phyloP scores from a whole-genome alignment of 2,113 vertebrate genomes.

The Zingel zingel region DNA sequence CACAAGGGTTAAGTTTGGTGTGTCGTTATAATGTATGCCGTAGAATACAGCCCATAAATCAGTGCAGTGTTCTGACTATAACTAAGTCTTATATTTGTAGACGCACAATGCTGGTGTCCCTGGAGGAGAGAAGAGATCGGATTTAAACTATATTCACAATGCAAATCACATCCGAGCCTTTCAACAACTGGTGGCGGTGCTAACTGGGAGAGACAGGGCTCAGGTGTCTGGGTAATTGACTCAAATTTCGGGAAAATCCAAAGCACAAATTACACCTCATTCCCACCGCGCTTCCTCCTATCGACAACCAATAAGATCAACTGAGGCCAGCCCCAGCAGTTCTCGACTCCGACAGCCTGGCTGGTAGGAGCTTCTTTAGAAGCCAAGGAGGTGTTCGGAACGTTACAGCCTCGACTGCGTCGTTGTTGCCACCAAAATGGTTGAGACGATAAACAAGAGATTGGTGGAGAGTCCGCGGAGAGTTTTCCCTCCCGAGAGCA shows the following conservation, averaged over 20 bases:
- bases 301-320: not conserved
- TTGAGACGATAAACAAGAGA: slow-evolving; percentile 20
- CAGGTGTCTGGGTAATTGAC: not conserved
- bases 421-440: slow-evolving; percentile 26
- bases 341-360: too few species aligned
- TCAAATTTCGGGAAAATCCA: not conserved
- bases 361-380: too few species aligned
- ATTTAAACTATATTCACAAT: not conserved
- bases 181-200: not conserved
- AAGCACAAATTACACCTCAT: not conserved
- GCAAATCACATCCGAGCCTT: not conserved
- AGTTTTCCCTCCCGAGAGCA: not conserved
- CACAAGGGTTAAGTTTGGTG: too few species aligned
- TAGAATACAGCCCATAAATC: not conserved
- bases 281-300: not conserved
- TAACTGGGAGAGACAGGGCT: not conserved
- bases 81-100: not conserved
- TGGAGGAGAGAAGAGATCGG: not conserved
- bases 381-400: too few species aligned
- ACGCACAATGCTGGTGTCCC: not conserved
- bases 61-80: not conserved
- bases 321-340: not conserved
- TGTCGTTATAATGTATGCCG: not conserved
- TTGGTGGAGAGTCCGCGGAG: not conserved
- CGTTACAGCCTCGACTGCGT: not conserved